Percentiles rank a stretch among this genome's conserved stretches.
Evolutionary conservation across 2,797 vertebrate species (phyloP).

Genomic region (Anguilla megastoma): DNA sequence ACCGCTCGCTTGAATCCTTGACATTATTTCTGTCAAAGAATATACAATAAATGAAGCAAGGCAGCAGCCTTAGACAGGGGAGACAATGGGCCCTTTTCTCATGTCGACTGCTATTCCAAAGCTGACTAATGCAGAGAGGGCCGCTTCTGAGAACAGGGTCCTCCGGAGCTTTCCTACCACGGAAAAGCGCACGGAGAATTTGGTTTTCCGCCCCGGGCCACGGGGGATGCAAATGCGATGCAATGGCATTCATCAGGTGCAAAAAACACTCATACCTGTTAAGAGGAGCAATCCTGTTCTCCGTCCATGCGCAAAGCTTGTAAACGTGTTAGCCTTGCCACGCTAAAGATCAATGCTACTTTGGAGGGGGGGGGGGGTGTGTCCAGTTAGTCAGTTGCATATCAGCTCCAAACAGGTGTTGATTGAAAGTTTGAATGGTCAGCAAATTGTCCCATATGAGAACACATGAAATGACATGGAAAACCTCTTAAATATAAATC

Average conservation of each 20-base stretch:
- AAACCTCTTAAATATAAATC: neutral
- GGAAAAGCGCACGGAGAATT: neutral
- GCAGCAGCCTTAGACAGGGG: neutral
- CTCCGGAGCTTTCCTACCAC: neutral
- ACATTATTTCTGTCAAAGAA: neutral
- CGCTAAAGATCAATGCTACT: neutral
- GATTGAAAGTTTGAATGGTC: neutral
- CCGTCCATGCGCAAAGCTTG: neutral
- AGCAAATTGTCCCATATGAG: neutral
- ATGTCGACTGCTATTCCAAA: neutral
- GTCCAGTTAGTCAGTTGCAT: neutral
- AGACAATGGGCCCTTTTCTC: neutral
- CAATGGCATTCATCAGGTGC: neutral
- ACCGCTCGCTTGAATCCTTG: neutral
- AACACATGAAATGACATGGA: neutral
- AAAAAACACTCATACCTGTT: conserved; percentile 13
- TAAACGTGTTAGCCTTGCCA: neutral
- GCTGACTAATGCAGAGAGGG: neutral
- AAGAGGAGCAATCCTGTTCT: neutral
- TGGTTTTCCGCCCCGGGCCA: neutral
- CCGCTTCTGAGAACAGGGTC: neutral
- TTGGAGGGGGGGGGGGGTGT: neutral
- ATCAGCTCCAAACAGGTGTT: neutral
- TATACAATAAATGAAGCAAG: neutral
- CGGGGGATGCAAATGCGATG: neutral